Percentiles rank a stretch among this genome's conserved stretches.
Conservation (phyloP, 1,140 invertebrate species). For the Aphis craccivora region DNA sequence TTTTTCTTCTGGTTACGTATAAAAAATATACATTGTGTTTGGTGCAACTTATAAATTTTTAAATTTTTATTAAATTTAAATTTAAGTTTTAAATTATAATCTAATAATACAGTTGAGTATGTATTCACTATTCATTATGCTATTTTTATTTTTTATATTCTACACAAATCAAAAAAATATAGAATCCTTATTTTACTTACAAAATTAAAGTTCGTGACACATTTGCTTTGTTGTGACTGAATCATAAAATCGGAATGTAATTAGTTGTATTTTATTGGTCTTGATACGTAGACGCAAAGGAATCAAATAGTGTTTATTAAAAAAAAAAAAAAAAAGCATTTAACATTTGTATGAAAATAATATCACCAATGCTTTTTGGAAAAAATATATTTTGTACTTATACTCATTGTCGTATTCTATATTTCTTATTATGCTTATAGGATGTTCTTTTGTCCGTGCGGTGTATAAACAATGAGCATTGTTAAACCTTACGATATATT, state of each 20-base stretch:
- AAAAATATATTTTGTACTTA: not conserved
- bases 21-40: not conserved
- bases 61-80: too few species aligned
- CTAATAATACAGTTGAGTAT: too few species aligned
- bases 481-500: not conserved
- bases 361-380: not conserved
- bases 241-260: not conserved
- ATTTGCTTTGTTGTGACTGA: not conserved
- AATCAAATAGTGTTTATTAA: not conserved
- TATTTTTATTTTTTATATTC: too few species aligned
- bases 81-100: not conserved
- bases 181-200: not conserved
- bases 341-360: not conserved
- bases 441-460: not conserved
- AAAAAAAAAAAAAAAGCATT: not conserved
- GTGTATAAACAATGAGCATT: slow-evolving; percentile 16
- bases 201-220: not conserved
- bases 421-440: not conserved
- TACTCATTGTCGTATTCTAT: not conserved
- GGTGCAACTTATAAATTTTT: too few species aligned
- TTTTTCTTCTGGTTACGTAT: not conserved
- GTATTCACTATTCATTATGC: too few species aligned
- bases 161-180: too few species aligned
- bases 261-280: not conserved
- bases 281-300: not conserved